Evolutionary conservation across 2,888 invertebrate species (phyloP), one percentile per base, ranked within the genome.

Genomic region (Nectonema munidae): DNA sequence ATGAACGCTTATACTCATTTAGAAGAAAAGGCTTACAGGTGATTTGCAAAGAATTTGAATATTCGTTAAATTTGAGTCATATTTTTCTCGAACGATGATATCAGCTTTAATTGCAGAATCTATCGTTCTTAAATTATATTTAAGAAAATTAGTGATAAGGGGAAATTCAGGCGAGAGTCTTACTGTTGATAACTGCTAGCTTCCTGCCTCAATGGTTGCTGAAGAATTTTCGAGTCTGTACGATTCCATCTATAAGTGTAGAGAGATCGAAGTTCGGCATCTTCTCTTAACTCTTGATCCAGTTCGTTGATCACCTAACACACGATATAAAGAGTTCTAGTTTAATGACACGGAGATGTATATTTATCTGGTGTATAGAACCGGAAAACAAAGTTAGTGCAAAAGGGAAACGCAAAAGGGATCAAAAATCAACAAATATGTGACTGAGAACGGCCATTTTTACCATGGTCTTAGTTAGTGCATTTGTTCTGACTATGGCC

Each of bases 161-260:
- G n/a, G n/a, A n/a, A n/a, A n/a, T n/a, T n/a, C n/a, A n/a, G n/a
- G 9, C 3, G 3, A 11, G 21, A 3, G 14, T 40, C 16, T 25
- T 41, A 25, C 29, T 18, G 29, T 16, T 15, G 32, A 32, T 20
- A 38, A 25, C 17, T 21, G 25, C 21, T 18, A 34, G 17, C 29
- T 43, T 45, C 19, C 40, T 40, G 35, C 45, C 68, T 65, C 53
- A 86, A 72, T 50, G 76, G 71, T 50, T 71, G 73, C 1, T 83
- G 89, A 40, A 99, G 64, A 52, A 68, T 68, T 17, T 64, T 67
- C 1, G 83, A 83, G 2, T 73, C 64, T 17, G 75, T 76, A 49
- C 95, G 66, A 2, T 68, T 66, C 95, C 95, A 95, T 44, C 69
- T 68, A 44, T 74, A 72, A 48, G 74, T 75, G 54, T 89, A 83